Conservation (phyloP, 1,140 invertebrate genomes). For the Ceratina japonica region DNA sequence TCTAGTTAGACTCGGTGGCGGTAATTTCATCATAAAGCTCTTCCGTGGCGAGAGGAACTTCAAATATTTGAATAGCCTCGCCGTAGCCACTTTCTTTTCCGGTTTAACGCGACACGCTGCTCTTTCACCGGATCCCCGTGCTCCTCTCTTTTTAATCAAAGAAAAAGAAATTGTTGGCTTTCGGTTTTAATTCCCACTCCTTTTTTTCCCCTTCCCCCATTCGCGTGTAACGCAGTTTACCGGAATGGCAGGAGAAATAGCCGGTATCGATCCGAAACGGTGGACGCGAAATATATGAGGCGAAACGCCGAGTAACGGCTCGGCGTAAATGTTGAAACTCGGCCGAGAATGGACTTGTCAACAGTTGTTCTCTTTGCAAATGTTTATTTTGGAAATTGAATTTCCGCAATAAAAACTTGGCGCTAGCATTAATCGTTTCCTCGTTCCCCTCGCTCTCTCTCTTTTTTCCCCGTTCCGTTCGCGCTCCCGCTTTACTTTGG, state of each 20-base stretch:
- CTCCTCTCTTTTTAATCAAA: not conserved
- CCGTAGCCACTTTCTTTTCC: slow-evolving; percentile 24
- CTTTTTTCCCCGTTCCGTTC: not conserved
- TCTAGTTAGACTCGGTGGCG: slow-evolving; percentile 4
- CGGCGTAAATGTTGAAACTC: slow-evolving; percentile 18
- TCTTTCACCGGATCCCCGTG: not conserved
- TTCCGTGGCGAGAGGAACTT: slow-evolving; percentile 7
- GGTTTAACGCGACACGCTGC: not conserved
- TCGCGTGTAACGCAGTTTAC: not conserved
- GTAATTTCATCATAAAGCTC: slow-evolving; percentile 32
- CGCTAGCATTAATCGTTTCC: slow-evolving; percentile 10
- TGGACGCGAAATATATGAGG: slow-evolving; percentile 12
- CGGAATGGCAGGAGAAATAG: slow-evolving; percentile 17
- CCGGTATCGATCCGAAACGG: slow-evolving; percentile 22
- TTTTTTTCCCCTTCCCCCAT: not conserved
- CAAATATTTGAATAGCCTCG: slow-evolving; percentile 33
- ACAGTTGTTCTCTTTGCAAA: slow-evolving; percentile 12
- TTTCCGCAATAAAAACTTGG: slow-evolving; percentile 25
- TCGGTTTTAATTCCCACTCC: not conserved
- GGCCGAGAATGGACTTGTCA: slow-evolving; percentile 4
- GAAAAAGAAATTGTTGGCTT: not conserved
- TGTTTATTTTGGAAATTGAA: slow-evolving; percentile 33
- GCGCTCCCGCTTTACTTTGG: not conserved
- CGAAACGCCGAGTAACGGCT: slow-evolving; percentile 17
- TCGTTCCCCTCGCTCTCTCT: not conserved